A percentile compares a stretch with the other conserved stretches of the same genome.
These are phyloP conservation scores for Uropetala carovei DNA, from an alignment of 2,888 invertebrate genomes.

Conservation along the genomic window DNA sequence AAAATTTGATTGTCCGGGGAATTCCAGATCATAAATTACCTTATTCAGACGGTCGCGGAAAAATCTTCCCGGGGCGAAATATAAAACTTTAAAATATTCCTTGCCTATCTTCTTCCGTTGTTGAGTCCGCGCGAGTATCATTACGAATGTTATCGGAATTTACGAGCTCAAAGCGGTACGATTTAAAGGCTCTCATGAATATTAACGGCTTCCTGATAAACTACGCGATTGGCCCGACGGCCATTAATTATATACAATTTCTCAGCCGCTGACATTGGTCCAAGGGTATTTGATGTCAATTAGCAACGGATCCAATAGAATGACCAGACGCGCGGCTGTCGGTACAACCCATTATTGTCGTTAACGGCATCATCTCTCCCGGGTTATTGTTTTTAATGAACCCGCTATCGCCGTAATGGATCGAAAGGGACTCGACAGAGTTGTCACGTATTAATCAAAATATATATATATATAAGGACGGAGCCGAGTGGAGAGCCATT, in stretches of 20 bases:
- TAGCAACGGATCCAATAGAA: background rate
- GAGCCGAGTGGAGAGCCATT: background rate
- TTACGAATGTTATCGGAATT: background rate
- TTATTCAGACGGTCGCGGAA: too few relatives aligned
- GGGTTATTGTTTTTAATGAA: background rate
- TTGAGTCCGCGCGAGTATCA: background rate
- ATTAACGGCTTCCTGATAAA: background rate
- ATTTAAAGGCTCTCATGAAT: constrained; percentile 1
- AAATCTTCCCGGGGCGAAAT: too few relatives aligned
- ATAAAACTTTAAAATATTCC: too few relatives aligned
- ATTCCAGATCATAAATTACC: too few relatives aligned
- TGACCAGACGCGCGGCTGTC: background rate
- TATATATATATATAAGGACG: background rate
- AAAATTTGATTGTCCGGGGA: too few relatives aligned
- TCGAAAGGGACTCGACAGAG: background rate
- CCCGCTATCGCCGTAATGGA: background rate
- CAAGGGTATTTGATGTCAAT: background rate
- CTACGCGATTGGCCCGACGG: background rate
- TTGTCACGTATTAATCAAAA: background rate
- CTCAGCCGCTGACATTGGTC: background rate
- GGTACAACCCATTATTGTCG: background rate
- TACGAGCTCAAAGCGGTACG: background rate
- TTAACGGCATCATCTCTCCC: constrained; percentile 10
- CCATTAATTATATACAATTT: background rate
- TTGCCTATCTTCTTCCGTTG: too few relatives aligned